Base-by-base conservation (phyloP, 2,113 vertebrate genomes). In the Cheilinus undulatus region DNA sequence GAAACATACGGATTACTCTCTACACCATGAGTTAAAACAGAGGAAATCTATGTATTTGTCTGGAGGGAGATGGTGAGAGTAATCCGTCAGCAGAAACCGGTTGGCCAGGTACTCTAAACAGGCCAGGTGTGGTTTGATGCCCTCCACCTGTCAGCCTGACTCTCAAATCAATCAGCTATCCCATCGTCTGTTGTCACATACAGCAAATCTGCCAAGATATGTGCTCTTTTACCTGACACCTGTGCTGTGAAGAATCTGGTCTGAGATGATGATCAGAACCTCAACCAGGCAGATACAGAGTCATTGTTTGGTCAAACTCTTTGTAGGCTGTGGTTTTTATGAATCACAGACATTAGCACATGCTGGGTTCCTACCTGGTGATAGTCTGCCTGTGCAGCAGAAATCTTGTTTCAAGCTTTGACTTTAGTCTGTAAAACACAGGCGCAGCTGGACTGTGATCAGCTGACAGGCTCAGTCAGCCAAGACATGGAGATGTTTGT, bases 1-100 rank as follows among this genome's bases (percentile, higher is more conserved):
- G 22, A 66, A 69, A 65, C 22, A 20, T 30, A 32, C 36, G 12
- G 52, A 50, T n/a, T n/a, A n/a, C n/a, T n/a, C n/a, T n/a, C n/a
- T 42, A 52, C 19, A 60, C 10, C 30, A 7, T 28, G 12, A 61
- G 26, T 15, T 3, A 20, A 24, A 17, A 32, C 3, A 64, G 17
- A 42, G 11, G 42, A 23, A 66, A 38, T 10, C 53, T 1, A 12
- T 78, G 20, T 43, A 10, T 75, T 61, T 68, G 28, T 32, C n/a
- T 59, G 58, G 4, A 74, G 38, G 45, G 54, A 80, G 59, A 36
- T 62, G 63, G 5, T 30, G 69, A 66, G 62, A 51, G 61, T 78
- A 70, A 52, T 73, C 60, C 34, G 30, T 84, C 54, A 76, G 56
- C 11, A 46, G 75, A 69, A 92, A 92, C 88, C 27, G 46, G 90